These are phyloP conservation scores for Neoarius graeffei DNA, from an alignment of 2,113 vertebrate species.

Conservation along the genomic window DNA sequence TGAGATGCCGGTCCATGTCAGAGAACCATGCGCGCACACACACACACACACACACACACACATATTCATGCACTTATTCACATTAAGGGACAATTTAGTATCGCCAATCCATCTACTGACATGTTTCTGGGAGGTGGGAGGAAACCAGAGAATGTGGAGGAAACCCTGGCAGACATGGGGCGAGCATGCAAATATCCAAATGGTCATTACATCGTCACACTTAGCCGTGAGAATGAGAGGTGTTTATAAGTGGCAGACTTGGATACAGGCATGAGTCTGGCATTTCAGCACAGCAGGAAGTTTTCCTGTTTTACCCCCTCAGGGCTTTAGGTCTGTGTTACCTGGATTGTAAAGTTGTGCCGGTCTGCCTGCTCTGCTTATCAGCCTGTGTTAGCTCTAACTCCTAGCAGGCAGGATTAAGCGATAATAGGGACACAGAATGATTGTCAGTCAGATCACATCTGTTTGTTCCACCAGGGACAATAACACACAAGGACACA, in stretches of 20 bases:
- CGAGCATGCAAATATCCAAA: neutral
- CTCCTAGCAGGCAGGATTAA: constrained; percentile 60
- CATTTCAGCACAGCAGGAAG: neutral
- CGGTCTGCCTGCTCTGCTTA: constrained; percentile 37
- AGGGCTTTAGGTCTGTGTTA: constrained; percentile 17
- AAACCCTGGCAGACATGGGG: neutral
- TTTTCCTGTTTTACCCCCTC: neutral
- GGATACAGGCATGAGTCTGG: neutral
- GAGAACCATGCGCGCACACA: neutral
- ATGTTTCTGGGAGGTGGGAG: neutral
- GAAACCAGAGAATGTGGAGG: no score
- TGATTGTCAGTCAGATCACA: constrained; percentile 72
- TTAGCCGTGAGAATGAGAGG: neutral
- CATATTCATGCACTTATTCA: neutral
- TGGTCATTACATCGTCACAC: neutral
- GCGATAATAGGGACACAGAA: constrained; percentile 54
- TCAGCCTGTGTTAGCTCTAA: constrained; percentile 46
- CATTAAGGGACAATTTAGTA: neutral
- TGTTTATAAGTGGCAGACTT: neutral
- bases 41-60: neutral
- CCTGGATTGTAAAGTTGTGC: constrained; percentile 26
- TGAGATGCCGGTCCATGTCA: neutral
- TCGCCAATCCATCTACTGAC: neutral
- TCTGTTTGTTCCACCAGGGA: constrained; percentile 57
- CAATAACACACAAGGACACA: constrained; percentile 71